Evolutionary conservation across 2,888 invertebrate species (phyloP).

Genomic region (Erebia epiphron): DNA sequence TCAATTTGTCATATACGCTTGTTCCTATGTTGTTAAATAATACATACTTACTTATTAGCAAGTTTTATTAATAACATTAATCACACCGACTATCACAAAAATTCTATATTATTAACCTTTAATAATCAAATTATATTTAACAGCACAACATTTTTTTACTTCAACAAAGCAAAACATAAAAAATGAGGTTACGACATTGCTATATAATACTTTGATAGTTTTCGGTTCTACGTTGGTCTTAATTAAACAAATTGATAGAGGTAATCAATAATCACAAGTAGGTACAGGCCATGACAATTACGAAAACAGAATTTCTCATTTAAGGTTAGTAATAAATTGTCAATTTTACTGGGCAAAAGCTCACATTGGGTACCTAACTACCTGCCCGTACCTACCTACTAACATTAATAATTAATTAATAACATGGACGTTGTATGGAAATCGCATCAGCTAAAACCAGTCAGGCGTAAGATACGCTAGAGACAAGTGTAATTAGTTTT

Average conservation of each 20-base stretch:
- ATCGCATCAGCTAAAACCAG: too few relatives aligned
- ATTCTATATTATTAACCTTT: not conserved
- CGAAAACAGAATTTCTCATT: too few relatives aligned
- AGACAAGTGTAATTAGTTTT: too few relatives aligned
- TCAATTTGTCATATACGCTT: slow-evolving; percentile 22
- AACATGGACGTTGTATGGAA: too few relatives aligned
- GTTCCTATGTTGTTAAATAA: not conserved
- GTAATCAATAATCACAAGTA: too few relatives aligned
- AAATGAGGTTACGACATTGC: slow-evolving; percentile 13
- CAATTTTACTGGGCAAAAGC: too few relatives aligned
- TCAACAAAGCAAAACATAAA: slow-evolving; percentile 8
- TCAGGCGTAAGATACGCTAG: too few relatives aligned
- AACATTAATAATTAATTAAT: too few relatives aligned
- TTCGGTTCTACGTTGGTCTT: not conserved
- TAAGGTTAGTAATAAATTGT: too few relatives aligned
- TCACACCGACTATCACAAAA: not conserved
- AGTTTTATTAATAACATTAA: slow-evolving; percentile 3
- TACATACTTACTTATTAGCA: not conserved
- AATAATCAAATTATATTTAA: not conserved
- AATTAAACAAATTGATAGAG: not conserved
- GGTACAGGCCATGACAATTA: too few relatives aligned
- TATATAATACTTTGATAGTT: slow-evolving; percentile 3
- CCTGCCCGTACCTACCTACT: too few relatives aligned
- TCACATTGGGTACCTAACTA: too few relatives aligned
- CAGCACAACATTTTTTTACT: not conserved